Evolutionary conservation across 1,140 invertebrate genomes (phyloP), one percentile per base, ranked within the genome.

Genomic region (Drosophila sturtevanti): DNA sequence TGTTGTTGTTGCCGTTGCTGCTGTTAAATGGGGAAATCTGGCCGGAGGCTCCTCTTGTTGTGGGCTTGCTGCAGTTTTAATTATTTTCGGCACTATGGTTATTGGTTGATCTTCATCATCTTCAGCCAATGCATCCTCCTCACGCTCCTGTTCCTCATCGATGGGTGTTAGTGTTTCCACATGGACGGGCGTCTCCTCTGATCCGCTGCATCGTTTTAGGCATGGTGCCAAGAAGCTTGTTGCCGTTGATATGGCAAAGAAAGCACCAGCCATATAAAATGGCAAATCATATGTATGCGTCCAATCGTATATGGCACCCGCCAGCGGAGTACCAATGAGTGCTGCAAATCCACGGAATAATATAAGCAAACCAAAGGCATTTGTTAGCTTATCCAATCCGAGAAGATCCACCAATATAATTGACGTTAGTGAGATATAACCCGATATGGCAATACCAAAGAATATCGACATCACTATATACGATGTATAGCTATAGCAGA

Each of bases 361-460:
- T 78, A 99, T 98, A 54, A 99, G 93, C 59, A 99, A 93, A 34
- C 98, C 98, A 92, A 99, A 99, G 18, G 98, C 98, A 91, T 98
- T 99, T 38, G 98, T 99, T 68, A 99, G 93, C 92, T 97, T 98
- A 79, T 99, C 98, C 81, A 99, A 93, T 11, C 98, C 98, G 34
- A 99, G 93, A 14, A 99, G 93, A 90, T 99, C 98, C 74, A 99
- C 98, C 54, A 99, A 93, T 84, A 99, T 98, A 90, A 99, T 99
- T 16, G 98, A 99, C 35, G 98, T 99, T 41, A 99, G 93, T 0
- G 98, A 99, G 79, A 99, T 98, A 92, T 99, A 99, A 31, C 98
- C 98, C 74, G 98, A 98, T 64, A 99, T 97, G 87, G 98, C 98
- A 69, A 99, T 93, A 61, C 98, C 99, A 92, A 99, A 99, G 80